A percentile compares a stretch with the other conserved stretches of the same genome.
phyloP scores from a whole-genome alignment of 2,797 vertebrate species.

The Linurgus olivaceus region DNA sequence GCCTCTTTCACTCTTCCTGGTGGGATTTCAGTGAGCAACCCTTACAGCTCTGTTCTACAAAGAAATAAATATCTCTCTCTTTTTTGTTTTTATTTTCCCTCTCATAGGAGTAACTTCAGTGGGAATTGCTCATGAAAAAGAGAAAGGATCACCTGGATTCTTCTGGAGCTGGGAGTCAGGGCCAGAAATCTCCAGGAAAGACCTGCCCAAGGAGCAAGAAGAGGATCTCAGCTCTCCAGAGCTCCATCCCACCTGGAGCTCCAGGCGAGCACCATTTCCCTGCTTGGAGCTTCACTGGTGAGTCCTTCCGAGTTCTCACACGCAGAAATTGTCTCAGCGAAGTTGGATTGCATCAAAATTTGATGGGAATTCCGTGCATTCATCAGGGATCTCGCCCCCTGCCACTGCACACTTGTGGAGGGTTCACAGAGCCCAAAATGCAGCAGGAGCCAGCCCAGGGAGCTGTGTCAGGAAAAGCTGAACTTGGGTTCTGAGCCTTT shows the following conservation, averaged over 20 bases:
- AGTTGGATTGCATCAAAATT: background rate
- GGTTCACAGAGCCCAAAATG: background rate
- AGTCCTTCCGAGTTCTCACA: background rate
- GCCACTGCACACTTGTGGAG: accelerated
- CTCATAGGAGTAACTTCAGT: background rate
- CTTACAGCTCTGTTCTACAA: background rate
- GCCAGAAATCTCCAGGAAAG: background rate
- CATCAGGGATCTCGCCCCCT: background rate
- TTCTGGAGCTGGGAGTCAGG: background rate
- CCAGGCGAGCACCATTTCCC: background rate
- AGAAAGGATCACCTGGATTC: background rate
- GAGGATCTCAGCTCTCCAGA: background rate
- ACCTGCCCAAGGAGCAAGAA: background rate
- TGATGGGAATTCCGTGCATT: background rate
- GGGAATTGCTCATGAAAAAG: background rate
- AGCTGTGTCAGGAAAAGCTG: background rate
- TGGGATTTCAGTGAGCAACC: background rate
- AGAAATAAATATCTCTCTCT: background rate
- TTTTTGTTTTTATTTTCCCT: background rate
- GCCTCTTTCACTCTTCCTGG: background rate
- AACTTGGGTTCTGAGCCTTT: background rate
- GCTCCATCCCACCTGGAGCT: background rate
- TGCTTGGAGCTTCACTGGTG: background rate
- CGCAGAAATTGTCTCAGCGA: accelerated
- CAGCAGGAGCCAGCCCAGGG: background rate